Conservation (phyloP, 2,797 vertebrate genomes). For the Synanceia verrucosa region DNA sequence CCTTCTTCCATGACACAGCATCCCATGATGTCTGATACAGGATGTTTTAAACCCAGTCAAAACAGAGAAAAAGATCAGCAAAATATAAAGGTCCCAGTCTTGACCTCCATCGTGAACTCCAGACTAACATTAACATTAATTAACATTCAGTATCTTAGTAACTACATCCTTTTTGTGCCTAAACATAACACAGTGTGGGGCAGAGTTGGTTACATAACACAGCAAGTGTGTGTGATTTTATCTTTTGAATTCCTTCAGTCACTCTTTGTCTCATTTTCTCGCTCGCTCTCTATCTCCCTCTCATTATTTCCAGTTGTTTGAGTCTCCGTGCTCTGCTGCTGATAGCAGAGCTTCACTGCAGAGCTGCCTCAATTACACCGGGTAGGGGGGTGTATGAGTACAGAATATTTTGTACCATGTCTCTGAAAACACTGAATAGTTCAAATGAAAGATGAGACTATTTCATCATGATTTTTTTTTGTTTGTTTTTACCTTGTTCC, state of each 20-base stretch:
- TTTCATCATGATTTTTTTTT: too few relatives aligned
- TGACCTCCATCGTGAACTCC: background rate
- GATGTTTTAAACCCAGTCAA: background rate
- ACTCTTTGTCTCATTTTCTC: background rate
- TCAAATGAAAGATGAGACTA: too few relatives aligned
- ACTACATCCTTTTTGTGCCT: background rate
- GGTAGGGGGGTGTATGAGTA: too few relatives aligned
- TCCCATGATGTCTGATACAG: background rate
- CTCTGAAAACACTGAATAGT: too few relatives aligned
- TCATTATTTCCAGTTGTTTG: constrained; percentile 16
- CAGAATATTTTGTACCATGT: too few relatives aligned
- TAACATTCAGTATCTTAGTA: too few relatives aligned
- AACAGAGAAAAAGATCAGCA: background rate
- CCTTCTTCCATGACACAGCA: background rate
- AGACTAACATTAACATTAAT: too few relatives aligned
- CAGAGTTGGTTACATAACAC: constrained; percentile 1
- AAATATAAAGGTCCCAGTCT: background rate
- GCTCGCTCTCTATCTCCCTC: background rate
- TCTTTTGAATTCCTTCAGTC: background rate
- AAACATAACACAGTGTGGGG: background rate
- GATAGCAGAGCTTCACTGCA: constrained; percentile 14
- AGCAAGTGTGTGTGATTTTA: background rate
- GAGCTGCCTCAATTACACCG: constrained; percentile 10
- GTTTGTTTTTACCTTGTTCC: too few relatives aligned
- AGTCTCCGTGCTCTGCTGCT: constrained; percentile 18